These are phyloP conservation scores for Folsomia manolachei DNA, from an alignment of 2,888 invertebrate genomes.

Conservation along the genomic window DNA sequence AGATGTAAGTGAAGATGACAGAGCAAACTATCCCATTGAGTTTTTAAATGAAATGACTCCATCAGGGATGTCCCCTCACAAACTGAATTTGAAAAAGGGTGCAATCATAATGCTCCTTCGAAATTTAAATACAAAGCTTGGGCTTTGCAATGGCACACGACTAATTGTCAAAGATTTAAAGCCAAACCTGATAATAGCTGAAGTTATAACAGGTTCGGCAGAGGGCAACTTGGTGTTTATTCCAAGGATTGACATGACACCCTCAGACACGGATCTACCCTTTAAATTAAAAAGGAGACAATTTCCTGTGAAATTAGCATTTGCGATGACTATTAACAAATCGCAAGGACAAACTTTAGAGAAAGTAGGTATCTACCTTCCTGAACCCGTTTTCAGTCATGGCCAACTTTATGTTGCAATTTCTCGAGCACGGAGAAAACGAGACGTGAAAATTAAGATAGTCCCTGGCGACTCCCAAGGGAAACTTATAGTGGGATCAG, in stretches of 20 bases:
- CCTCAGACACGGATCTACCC: constrained; percentile 33
- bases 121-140: constrained; percentile 34
- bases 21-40: constrained; percentile 36
- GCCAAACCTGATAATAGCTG: constrained; percentile 29
- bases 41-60: constrained; percentile 42
- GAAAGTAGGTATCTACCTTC: constrained; percentile 42
- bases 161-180: constrained; percentile 25
- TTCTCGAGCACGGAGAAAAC: constrained; percentile 9
- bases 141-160: constrained; percentile 42
- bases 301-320: constrained; percentile 51
- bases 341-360: constrained; percentile 52
- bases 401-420: too few relatives aligned
- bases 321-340: constrained; percentile 52
- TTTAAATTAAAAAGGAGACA: constrained; percentile 48
- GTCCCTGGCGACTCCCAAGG: not conserved
- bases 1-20: constrained; percentile 29
- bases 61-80: constrained; percentile 46
- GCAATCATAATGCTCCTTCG: constrained; percentile 43
- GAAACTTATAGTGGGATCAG: too few relatives aligned
- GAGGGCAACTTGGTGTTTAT: constrained; percentile 44
- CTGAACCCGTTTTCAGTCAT: too few relatives aligned
- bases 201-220: constrained; percentile 25
- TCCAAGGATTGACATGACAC: constrained; percentile 47
- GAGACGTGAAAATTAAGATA: not conserved
- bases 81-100: constrained; percentile 44